A percentile compares a stretch with the other conserved stretches of the same genome.
Evolutionary conservation across 2,888 invertebrate genomes (phyloP).

Genomic region (Chymomyza fuscimana): DNA sequence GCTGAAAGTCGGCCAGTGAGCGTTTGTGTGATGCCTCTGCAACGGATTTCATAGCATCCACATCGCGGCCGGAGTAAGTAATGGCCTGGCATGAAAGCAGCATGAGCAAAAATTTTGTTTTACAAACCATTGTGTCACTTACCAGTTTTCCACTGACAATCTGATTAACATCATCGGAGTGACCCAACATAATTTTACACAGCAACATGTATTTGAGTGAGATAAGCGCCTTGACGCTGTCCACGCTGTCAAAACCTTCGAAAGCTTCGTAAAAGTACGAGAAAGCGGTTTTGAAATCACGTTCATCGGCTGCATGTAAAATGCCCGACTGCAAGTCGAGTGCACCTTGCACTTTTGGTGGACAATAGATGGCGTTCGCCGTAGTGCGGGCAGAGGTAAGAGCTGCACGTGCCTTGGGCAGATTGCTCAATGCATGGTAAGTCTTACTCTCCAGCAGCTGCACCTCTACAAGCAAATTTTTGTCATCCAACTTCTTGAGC

Average conservation of each 20-base stretch:
- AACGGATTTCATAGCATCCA: constrained; percentile 98
- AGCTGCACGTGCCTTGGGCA: constrained; percentile 97
- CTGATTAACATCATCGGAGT: constrained; percentile 96
- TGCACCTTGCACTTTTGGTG: constrained; percentile 98
- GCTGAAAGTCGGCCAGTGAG: constrained; percentile 97
- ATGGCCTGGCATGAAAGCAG: constrained; percentile 83
- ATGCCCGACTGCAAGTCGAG: constrained; percentile 98
- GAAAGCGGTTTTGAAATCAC: constrained; percentile 99
- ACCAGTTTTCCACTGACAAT: constrained; percentile 96
- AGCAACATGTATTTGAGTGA: constrained; percentile 99
- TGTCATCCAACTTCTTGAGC: constrained; percentile 99
- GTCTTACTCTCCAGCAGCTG: constrained; percentile 99
- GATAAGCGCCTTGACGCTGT: constrained; percentile 93
- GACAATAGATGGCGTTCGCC: constrained; percentile 99
- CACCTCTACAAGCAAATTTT: constrained; percentile 98
- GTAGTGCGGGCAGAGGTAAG: constrained; percentile 99
- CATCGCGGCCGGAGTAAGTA: constrained; percentile 96
- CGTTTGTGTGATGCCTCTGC: constrained; percentile 97
- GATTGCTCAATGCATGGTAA: constrained; percentile 97
- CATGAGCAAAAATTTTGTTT: background rate
- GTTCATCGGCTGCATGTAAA: constrained; percentile 99
- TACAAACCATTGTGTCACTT: constrained; percentile 32
- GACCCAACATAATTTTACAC: constrained; percentile 98
- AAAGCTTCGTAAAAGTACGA: constrained; percentile 99
- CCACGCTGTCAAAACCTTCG: constrained; percentile 98